Conservation (phyloP, 1,140 invertebrate species). For the Trachelipus rathkii region DNA sequence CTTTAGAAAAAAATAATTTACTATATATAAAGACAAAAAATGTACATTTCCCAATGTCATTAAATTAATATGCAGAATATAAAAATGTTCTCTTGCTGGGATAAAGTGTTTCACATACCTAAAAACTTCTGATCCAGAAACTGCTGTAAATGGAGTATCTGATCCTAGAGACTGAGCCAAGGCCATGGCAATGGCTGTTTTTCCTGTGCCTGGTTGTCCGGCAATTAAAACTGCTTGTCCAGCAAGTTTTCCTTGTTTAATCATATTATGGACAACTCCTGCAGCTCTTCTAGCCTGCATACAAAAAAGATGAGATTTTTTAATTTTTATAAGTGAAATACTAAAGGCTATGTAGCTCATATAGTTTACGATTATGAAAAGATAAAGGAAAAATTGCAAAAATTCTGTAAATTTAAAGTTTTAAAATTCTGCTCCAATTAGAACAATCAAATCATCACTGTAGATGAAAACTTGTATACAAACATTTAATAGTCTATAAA, state of each 20-base stretch:
- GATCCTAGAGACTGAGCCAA: slow-evolving; percentile 88
- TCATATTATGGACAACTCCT: slow-evolving; percentile 94
- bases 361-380: background rate
- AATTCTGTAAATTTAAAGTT: background rate
- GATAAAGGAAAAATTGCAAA: background rate
- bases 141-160: slow-evolving; percentile 96
- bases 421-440: too few relatives aligned
- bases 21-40: too few relatives aligned
- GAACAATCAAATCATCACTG: too few relatives aligned
- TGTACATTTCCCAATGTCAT: too few relatives aligned
- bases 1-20: too few relatives aligned
- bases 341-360: background rate
- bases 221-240: slow-evolving; percentile 92
- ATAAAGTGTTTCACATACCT: slow-evolving; percentile 22
- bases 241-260: slow-evolving; percentile 96
- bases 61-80: too few relatives aligned
- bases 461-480: too few relatives aligned
- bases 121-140: slow-evolving; percentile 97
- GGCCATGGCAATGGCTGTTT: slow-evolving; percentile 95
- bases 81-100: too few relatives aligned
- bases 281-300: slow-evolving; percentile 82
- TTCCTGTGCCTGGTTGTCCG: slow-evolving; percentile 95
- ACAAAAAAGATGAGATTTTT: background rate
- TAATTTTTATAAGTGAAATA: background rate
- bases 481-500: too few relatives aligned